Percentiles rank a stretch among this genome's conserved stretches.
Conservation (phyloP, 2,113 vertebrate genomes). For the Pungitius pungitius region DNA sequence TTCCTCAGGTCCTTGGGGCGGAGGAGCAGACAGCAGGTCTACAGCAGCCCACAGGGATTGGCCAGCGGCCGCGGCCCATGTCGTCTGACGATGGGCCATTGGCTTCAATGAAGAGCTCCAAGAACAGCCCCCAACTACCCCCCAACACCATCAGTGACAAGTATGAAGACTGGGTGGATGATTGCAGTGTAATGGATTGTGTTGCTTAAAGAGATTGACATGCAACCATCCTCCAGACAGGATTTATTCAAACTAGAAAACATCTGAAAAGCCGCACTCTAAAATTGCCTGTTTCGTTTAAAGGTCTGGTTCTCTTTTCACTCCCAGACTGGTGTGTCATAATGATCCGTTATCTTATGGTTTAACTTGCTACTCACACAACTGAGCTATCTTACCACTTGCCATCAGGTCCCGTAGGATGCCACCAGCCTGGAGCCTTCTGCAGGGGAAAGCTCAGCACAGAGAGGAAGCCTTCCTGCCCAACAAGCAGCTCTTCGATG, state of each 20-base stretch:
- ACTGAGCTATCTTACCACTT: background rate
- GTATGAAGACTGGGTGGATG: background rate
- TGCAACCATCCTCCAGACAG: background rate
- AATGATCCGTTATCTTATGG: background rate
- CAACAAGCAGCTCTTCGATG: constrained; percentile 74
- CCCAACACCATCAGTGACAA: constrained; percentile 68
- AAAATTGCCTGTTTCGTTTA: background rate
- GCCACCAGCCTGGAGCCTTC: constrained; percentile 43
- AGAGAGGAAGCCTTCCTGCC: constrained; percentile 75
- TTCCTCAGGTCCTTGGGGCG: constrained; percentile 78
- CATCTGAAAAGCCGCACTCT: no score
- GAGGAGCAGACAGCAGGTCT: constrained; percentile 89
- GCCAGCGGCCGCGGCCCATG: constrained; percentile 90
- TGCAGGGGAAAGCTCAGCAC: constrained; percentile 75
- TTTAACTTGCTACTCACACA: background rate
- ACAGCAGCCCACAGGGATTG: constrained; percentile 93
- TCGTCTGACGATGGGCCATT: constrained; percentile 81
- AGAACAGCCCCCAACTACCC: constrained; percentile 53
- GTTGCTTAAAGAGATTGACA: background rate
- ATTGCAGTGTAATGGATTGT: background rate
- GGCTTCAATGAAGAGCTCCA: constrained; percentile 69
- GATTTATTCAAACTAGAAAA: no score
- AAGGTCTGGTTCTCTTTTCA: background rate
- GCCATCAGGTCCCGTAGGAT: constrained; percentile 1
- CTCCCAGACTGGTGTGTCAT: background rate